Percentiles rank a stretch among this genome's conserved stretches.
These are phyloP conservation scores for Sylvilagus floridanus DNA, from an alignment of 2,797 vertebrate genomes.

Conservation along the genomic window DNA sequence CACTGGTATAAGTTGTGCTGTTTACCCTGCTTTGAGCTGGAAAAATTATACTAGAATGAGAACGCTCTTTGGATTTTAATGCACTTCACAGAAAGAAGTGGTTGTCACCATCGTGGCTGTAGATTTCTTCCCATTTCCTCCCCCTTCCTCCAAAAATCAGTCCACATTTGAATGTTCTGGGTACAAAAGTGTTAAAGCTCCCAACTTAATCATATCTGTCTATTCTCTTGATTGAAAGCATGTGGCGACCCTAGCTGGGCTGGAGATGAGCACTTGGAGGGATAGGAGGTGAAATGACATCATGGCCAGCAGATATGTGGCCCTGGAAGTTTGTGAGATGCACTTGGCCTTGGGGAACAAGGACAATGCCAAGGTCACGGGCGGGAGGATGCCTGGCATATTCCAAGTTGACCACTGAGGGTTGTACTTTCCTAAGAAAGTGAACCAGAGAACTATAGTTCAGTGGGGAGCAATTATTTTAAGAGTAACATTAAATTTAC, in stretches of 20 bases:
- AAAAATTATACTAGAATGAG: neutral
- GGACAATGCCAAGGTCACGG: neutral
- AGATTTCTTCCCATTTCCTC: neutral
- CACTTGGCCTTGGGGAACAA: neutral
- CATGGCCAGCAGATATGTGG: neutral
- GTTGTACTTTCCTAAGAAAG: constrained; percentile 42
- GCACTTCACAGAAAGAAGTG: neutral
- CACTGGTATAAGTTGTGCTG: neutral
- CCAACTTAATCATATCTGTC: neutral
- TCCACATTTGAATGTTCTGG: neutral
- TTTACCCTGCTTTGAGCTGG: neutral
- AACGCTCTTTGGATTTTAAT: neutral
- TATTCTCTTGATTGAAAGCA: neutral
- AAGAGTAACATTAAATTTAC: neutral
- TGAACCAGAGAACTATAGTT: constrained; percentile 43
- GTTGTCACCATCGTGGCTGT: neutral
- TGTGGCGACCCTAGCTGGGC: neutral
- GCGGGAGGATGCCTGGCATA: neutral
- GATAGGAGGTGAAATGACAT: neutral
- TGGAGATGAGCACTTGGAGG: neutral
- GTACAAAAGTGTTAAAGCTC: neutral
- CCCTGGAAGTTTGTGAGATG: neutral
- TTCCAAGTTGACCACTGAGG: constrained; percentile 2
- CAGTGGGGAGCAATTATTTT: constrained; percentile 17
- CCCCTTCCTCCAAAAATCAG: neutral